Conservation (phyloP, 1,140 invertebrate species). For the Uloborus diversus region DNA sequence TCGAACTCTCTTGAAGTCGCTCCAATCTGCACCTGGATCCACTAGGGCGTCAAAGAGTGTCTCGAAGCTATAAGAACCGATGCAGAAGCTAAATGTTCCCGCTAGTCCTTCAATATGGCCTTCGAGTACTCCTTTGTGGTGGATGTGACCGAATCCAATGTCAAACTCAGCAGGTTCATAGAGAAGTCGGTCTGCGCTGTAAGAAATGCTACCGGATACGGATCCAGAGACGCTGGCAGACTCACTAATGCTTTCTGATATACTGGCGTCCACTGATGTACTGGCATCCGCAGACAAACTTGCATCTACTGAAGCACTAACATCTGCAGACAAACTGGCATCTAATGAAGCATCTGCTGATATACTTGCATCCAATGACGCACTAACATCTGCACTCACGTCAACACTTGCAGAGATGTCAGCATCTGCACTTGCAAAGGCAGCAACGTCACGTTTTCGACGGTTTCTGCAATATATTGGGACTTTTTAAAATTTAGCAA, state of each 20-base stretch:
- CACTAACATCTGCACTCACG: background rate
- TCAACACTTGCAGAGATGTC: background rate
- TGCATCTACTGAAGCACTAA: background rate
- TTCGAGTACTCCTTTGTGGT: background rate
- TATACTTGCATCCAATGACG: background rate
- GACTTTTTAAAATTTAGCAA: too few relatives aligned
- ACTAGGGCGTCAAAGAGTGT: constrained; percentile 71
- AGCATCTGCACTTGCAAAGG: too few relatives aligned
- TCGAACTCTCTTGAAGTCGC: constrained; percentile 84
- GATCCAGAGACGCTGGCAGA: too few relatives aligned
- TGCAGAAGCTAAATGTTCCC: background rate
- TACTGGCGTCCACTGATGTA: background rate
- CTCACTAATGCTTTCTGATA: background rate
- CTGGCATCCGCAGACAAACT: background rate
- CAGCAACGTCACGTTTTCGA: too few relatives aligned
- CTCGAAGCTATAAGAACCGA: background rate
- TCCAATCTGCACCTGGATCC: constrained; percentile 80
- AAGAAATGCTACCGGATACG: background rate
- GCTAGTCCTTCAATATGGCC: background rate
- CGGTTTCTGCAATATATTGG: too few relatives aligned
- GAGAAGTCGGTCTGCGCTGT: background rate
- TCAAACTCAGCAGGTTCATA: background rate
- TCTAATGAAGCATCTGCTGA: background rate
- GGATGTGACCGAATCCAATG: background rate
- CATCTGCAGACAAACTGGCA: background rate